These are phyloP conservation scores for Trinorchestia longiramus DNA, from an alignment of 1,140 invertebrate genomes.

Conservation along the genomic window DNA sequence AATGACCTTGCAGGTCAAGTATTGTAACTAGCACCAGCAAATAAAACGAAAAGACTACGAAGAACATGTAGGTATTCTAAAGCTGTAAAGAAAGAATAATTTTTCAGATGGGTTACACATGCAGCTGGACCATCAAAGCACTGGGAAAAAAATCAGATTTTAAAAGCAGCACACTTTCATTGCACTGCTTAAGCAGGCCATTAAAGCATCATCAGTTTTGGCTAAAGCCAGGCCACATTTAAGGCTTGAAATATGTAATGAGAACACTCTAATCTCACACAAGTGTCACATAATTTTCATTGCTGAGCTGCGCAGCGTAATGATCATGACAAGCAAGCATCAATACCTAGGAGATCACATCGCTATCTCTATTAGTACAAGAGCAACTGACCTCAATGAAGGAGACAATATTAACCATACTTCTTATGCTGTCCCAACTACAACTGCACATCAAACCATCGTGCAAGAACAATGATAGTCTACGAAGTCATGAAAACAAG, in stretches of 20 bases:
- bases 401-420: background rate
- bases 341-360: background rate
- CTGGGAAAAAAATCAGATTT: background rate
- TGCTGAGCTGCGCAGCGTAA: background rate
- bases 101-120: background rate
- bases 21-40: background rate
- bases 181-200: background rate
- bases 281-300: background rate
- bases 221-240: background rate
- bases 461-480: background rate
- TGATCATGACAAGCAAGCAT: background rate
- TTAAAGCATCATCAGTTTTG: background rate
- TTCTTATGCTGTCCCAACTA: background rate
- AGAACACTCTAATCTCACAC: background rate
- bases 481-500: too few relatives aligned
- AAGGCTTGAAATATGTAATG: background rate
- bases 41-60: background rate
- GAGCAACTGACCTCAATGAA: background rate
- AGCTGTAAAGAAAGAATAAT: too few relatives aligned
- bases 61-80: background rate
- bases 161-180: background rate
- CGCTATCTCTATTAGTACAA: background rate
- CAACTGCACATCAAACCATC: background rate
- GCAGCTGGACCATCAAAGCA: background rate
- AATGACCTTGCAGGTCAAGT: background rate